phyloP scores from a whole-genome alignment of 2,888 invertebrate genomes.

The Dryadula phaetusa region DNA sequence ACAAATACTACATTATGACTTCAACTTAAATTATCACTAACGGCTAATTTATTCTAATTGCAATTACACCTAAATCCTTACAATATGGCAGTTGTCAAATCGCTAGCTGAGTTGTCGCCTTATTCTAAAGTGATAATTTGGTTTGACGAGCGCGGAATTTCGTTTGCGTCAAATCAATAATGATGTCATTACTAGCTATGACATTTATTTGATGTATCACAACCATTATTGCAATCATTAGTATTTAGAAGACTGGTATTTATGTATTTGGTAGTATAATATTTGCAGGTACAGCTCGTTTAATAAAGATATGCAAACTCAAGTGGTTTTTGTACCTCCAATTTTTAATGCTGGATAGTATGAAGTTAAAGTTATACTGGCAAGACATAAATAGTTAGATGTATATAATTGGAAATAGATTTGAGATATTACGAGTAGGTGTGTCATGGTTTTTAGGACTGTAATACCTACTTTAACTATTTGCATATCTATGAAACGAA shows the following conservation, averaged over 20 bases:
- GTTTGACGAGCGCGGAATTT: constrained; percentile 65
- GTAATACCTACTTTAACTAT: too few species aligned
- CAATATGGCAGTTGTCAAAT: constrained; percentile 83
- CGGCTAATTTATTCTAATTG: constrained; percentile 60
- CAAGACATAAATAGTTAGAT: not conserved
- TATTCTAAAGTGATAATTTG: constrained; percentile 63
- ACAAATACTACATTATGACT: constrained; percentile 83
- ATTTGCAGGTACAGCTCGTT: constrained; percentile 72
- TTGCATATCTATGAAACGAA: too few species aligned
- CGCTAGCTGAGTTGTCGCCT: constrained; percentile 80
- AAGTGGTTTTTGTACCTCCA: constrained; percentile 5
- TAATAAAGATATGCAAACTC: constrained; percentile 53
- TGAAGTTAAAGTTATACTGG: not conserved
- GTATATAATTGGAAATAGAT: not conserved
- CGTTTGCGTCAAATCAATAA: constrained; percentile 56
- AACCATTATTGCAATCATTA: constrained; percentile 80
- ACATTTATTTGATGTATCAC: constrained; percentile 73
- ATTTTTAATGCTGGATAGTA: not conserved
- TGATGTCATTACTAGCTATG: constrained; percentile 61
- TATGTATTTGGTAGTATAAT: constrained; percentile 75
- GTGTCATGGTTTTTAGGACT: not conserved
- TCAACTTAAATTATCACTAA: constrained; percentile 72
- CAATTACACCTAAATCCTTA: constrained; percentile 75
- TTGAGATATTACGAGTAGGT: not conserved
- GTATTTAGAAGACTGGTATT: constrained; percentile 48